Evolutionary conservation across 2,888 invertebrate genomes (phyloP), one percentile per base, ranked within the genome.

Genomic region (Mesoligia furuncula): DNA sequence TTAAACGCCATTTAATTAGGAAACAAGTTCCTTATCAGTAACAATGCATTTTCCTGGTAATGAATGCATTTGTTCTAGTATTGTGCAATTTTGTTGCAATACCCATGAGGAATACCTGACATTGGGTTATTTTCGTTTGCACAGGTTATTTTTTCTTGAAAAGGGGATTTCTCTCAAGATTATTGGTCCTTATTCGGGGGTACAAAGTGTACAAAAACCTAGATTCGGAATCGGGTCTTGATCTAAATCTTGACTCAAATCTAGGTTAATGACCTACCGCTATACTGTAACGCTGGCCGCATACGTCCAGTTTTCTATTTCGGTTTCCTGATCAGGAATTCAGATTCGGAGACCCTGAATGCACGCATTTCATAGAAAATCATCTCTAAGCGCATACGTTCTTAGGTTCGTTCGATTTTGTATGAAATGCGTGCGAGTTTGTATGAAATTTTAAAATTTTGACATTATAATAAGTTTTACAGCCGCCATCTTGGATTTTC

Each of bases 11-110:
- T 71, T 78, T 4, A 15, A 51, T 75, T 69, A 73, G 27, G 24
- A 61, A 72, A 57, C 24, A 36, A 51, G 7, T 36, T 15, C 39
- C 39, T 45, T 65, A 81, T 81, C 65, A 73, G 27, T 79, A 75
- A 66, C 2, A 31, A 54, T 45, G n/a, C 45, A 24, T 75, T 80
- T 64, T 79, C 65, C 65, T 59, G n/a, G 62, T 72, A 20, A 66
- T 54, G 24, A 59, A 64, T 51, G 48, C 11, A 75, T 27, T 62
- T 68, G 17, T 48, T 54, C 27, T 64, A 62, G 51, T 66, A 1
- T 64, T 17, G 24, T 61, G 20, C n/a, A 66, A 67, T 39, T 13
- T 70, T 67, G 36, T 66, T 62, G 62, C 48, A 64, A 59, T 17
- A 59, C 45, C 15, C 17, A 51, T 27, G 24, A n/a, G n/a, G 2